These are phyloP conservation scores for Oryzias melastigma DNA, from an alignment of 2,113 vertebrate genomes.

Conservation along the genomic window DNA sequence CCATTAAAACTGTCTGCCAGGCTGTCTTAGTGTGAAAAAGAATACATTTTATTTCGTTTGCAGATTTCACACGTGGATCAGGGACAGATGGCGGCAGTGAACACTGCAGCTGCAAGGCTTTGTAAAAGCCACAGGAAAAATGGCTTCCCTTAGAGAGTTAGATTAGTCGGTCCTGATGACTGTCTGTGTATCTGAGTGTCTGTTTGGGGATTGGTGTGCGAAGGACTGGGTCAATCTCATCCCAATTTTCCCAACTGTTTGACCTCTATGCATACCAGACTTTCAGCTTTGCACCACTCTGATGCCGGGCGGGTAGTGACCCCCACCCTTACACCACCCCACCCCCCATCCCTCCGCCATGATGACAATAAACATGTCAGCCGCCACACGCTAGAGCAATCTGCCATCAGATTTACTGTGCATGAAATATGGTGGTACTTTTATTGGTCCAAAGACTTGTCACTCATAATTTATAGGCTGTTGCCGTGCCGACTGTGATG, in stretches of 20 bases:
- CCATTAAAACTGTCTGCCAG: too few species aligned
- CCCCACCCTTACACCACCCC: slow-evolving; percentile 45
- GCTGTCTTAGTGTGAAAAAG: too few species aligned
- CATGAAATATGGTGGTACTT: slow-evolving; percentile 97
- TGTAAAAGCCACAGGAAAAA: slow-evolving; percentile 50
- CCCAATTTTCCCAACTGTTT: slow-evolving; percentile 69
- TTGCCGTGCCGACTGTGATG: slow-evolving; percentile 84
- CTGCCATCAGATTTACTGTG: slow-evolving; percentile 99
- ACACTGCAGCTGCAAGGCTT: slow-evolving; percentile 51
- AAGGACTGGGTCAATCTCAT: slow-evolving; percentile 38
- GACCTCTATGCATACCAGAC: slow-evolving; percentile 60
- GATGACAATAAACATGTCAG: slow-evolving; percentile 95
- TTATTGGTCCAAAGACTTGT: slow-evolving; percentile 99
- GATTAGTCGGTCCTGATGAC: slow-evolving; percentile 35
- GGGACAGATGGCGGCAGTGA: slow-evolving; percentile 61
- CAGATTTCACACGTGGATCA: slow-evolving; percentile 20
- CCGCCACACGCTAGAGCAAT: slow-evolving; percentile 88
- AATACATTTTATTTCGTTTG: too few species aligned
- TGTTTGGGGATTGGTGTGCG: slow-evolving; percentile 34
- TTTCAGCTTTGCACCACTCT: slow-evolving; percentile 67
- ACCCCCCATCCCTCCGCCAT: slow-evolving; percentile 83
- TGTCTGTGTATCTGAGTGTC: slow-evolving; percentile 30
- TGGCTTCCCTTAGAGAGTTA: slow-evolving; percentile 37
- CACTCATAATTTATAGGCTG: slow-evolving; percentile 97
- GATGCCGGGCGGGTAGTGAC: slow-evolving; percentile 82